Evolutionary conservation across 2,113 vertebrate genomes (phyloP).

Genomic region (Bagarius yarrelli): DNA sequence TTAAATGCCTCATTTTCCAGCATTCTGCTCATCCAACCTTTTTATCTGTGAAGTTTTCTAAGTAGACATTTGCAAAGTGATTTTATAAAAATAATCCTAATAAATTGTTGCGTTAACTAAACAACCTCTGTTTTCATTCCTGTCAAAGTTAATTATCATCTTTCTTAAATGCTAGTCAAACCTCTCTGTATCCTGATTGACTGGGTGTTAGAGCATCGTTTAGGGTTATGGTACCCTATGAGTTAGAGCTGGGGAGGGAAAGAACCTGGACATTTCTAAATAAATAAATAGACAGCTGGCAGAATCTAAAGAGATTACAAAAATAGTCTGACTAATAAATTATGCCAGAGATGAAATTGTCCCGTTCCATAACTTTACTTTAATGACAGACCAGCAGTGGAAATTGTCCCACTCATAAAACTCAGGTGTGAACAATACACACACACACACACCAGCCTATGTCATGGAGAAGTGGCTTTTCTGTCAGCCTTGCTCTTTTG

Average conservation of each 20-base stretch:
- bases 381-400: constrained; percentile 43
- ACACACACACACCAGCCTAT: neutral
- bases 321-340: neutral
- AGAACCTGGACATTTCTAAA: neutral
- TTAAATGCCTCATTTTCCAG: constrained; percentile 31
- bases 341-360: too few relatives aligned
- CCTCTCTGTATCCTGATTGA: neutral
- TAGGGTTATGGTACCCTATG: neutral
- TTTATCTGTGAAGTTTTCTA: constrained; percentile 51
- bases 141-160: neutral
- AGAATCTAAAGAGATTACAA: neutral
- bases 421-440: neutral
- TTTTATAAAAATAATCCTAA: constrained; percentile 58
- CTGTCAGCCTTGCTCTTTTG: constrained; percentile 29
- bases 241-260: neutral
- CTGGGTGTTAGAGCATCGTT: neutral
- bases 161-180: neutral
- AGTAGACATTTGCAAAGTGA: constrained; percentile 52
- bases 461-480: constrained; percentile 12
- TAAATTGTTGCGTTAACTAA: constrained; percentile 54
- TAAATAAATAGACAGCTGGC: neutral
- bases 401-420: constrained; percentile 35
- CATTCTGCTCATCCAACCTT: constrained; percentile 36
- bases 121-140: constrained; percentile 3
- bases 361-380: constrained; percentile 41